Percentiles rank a stretch among this genome's conserved stretches.
Conservation (phyloP, 2,113 vertebrate species). For the Rallus limicola region DNA sequence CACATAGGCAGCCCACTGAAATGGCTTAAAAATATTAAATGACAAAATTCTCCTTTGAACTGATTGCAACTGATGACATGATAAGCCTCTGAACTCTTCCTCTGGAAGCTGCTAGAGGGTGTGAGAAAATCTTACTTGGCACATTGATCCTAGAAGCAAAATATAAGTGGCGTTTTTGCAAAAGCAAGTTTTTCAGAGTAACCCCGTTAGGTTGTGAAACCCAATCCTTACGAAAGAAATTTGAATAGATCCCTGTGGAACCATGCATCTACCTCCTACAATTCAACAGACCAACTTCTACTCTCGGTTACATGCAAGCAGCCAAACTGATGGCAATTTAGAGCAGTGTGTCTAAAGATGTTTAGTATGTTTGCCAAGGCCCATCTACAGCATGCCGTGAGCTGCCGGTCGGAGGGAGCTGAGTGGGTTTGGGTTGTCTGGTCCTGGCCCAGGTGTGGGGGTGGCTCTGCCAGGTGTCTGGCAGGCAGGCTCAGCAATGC, state of each 20-base stretch:
- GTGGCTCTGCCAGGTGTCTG: not conserved
- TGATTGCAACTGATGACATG: not conserved
- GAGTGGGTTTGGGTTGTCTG: not conserved
- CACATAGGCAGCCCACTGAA: conserved; percentile 4
- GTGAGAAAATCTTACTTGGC: conserved; percentile 39
- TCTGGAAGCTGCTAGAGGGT: conserved; percentile 25
- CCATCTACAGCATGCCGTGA: not conserved
- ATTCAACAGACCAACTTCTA: not conserved
- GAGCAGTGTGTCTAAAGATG: not conserved
- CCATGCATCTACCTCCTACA: not conserved
- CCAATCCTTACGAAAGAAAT: not conserved
- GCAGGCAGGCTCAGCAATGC: accelerated
- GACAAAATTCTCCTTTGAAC: not conserved
- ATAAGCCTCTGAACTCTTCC: conserved; percentile 29
- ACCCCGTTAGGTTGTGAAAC: conserved; percentile 8
- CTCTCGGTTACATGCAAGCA: not conserved
- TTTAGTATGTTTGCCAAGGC: not conserved
- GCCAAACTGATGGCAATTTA: not conserved
- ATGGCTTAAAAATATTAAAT: conserved; percentile 30
- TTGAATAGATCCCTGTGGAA: not conserved
- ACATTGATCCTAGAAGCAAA: conserved; percentile 25
- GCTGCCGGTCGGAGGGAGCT: not conserved
- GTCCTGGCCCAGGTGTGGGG: not conserved
- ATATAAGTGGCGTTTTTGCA: conserved; percentile 3
- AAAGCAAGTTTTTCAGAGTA: not conserved